These are phyloP conservation scores for Leptestheria dahalacensis DNA, from an alignment of 1,140 invertebrate genomes.

Conservation along the genomic window DNA sequence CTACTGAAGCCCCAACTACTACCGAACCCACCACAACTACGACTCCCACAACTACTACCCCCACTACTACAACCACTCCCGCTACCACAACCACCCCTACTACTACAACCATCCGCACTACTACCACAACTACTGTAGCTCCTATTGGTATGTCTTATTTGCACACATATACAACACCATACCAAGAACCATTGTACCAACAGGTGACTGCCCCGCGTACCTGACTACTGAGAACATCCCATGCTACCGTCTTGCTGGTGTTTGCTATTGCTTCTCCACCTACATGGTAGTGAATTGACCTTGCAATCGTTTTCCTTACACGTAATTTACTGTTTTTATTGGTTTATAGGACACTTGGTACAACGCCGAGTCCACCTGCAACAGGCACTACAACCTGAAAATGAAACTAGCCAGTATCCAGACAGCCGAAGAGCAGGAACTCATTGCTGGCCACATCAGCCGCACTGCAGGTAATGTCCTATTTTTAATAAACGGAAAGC, in stretches of 20 bases:
- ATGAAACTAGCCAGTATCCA: not conserved
- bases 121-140: slow-evolving; percentile 1
- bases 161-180: too few species aligned
- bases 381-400: not conserved
- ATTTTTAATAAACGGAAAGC: not conserved
- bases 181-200: too few species aligned
- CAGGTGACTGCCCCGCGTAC: not conserved
- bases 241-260: not conserved
- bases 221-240: not conserved
- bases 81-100: not conserved
- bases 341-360: not conserved
- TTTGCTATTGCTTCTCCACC: not conserved
- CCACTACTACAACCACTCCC: not conserved
- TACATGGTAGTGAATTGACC: not conserved
- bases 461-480: not conserved
- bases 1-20: not conserved
- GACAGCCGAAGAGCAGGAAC: not conserved
- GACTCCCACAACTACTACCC: not conserved
- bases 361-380: not conserved
- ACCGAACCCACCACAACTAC: not conserved
- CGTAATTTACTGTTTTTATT: not conserved
- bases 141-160: too few species aligned
- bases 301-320: not conserved
- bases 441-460: not conserved
- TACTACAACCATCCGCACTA: not conserved